Percentiles rank a stretch among this genome's conserved stretches.
Evolutionary conservation across 2,797 vertebrate genomes (phyloP).

Genomic region (Semaprochilodus insignis): DNA sequence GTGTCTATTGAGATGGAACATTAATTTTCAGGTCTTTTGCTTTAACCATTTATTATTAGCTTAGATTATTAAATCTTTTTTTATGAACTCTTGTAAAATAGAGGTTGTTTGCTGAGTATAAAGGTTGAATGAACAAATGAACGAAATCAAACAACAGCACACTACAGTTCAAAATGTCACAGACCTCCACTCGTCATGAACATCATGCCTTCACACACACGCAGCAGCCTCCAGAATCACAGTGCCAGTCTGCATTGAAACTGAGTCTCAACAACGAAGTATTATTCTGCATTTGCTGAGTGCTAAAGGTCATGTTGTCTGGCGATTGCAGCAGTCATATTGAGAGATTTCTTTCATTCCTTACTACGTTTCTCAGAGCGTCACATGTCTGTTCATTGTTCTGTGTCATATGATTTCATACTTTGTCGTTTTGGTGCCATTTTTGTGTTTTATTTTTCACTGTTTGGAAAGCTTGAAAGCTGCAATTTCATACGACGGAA

Average conservation of each 20-base stretch:
- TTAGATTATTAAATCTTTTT: background rate
- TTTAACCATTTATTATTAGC: background rate
- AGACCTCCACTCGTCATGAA: conserved; percentile 1
- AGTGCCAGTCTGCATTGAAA: conserved; percentile 13
- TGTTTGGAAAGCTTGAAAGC: conserved; percentile 37
- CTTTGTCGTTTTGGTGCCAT: conserved; percentile 20
- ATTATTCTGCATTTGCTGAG: conserved; percentile 40
- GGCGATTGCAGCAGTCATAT: conserved; percentile 43
- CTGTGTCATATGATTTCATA: conserved; percentile 30
- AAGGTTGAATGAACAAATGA: background rate
- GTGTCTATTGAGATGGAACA: background rate
- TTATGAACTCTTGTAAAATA: background rate
- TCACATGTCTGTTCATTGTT: conserved; percentile 42
- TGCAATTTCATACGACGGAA: conserved; percentile 40
- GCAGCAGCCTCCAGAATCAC: conserved; percentile 22
- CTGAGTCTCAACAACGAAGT: conserved; percentile 27
- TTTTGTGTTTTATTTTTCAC: conserved; percentile 40
- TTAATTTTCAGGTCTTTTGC: background rate
- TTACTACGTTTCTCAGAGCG: conserved; percentile 17
- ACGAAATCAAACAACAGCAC: conserved; percentile 25
- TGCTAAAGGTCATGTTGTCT: conserved; percentile 47
- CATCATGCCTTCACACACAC: conserved; percentile 1
- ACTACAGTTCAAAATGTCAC: conserved; percentile 37
- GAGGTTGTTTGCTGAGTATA: background rate
- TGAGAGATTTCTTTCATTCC: conserved; percentile 40